phyloP scores from a whole-genome alignment of 2,797 vertebrate species.

The Mionectes olivaceus region DNA sequence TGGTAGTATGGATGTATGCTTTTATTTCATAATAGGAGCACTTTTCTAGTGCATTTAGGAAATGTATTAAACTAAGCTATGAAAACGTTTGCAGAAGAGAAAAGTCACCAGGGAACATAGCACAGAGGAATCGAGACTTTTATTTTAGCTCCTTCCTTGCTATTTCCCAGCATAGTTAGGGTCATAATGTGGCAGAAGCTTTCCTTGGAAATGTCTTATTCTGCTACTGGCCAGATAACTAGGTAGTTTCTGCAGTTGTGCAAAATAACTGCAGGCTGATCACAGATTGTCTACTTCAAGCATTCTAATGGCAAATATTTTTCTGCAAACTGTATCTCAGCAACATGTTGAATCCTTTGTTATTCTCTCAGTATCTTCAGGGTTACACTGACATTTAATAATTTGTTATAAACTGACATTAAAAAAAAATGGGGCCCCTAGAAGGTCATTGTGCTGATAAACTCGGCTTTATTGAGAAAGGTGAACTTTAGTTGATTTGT shows the following conservation, averaged over 20 bases:
- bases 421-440: background rate
- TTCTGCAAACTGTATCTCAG: background rate
- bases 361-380: background rate
- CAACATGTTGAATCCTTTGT: background rate
- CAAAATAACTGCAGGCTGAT: background rate
- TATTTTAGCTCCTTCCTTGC: background rate
- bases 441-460: slow-evolving; percentile 62
- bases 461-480: slow-evolving; percentile 63
- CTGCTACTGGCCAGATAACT: background rate
- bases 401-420: slow-evolving; percentile 41
- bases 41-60: background rate
- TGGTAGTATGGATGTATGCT: background rate
- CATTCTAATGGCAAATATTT: background rate
- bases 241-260: background rate
- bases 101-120: background rate
- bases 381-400: slow-evolving; percentile 40
- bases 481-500: slow-evolving; percentile 53
- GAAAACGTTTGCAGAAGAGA: background rate
- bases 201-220: slow-evolving; percentile 1
- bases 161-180: background rate
- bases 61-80: background rate
- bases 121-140: background rate
- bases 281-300: background rate
- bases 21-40: background rate
- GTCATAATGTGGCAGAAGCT: background rate